Evolutionary conservation across 2,797 vertebrate genomes (phyloP).

Genomic region (Florisuga fusca): DNA sequence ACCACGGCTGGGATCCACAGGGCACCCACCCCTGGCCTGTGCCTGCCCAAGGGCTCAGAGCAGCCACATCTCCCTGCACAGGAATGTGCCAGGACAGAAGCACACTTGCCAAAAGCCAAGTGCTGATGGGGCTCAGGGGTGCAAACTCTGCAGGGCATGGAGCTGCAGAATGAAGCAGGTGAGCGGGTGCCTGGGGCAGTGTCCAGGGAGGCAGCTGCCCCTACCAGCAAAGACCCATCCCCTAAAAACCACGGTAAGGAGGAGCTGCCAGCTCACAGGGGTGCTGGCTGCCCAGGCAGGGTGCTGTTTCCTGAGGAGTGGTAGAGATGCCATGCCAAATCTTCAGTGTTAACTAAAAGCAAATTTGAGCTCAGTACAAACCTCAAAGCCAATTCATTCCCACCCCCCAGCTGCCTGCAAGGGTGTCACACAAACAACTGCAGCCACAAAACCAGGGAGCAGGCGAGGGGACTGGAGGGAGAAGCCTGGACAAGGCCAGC

Average conservation of each 20-base stretch:
- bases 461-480: background rate
- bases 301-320: background rate
- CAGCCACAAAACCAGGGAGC: background rate
- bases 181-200: background rate
- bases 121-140: background rate
- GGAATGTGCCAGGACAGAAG: rapidly evolving
- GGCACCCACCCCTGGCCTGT: background rate
- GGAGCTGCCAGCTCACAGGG: rapidly evolving
- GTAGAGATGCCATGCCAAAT: background rate
- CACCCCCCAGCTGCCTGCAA: background rate
- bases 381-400: background rate
- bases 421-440: background rate
- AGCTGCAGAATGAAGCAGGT: background rate
- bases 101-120: background rate
- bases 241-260: background rate
- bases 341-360: background rate
- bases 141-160: background rate
- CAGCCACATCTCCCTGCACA: background rate
- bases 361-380: background rate
- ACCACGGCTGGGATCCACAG: rapidly evolving
- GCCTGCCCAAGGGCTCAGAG: rapidly evolving
- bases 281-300: background rate
- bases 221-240: background rate
- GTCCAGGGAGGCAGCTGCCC: background rate
- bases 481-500: background rate